Base-by-base conservation (phyloP, 2,113 vertebrate species). In the Alosa alosa region DNA sequence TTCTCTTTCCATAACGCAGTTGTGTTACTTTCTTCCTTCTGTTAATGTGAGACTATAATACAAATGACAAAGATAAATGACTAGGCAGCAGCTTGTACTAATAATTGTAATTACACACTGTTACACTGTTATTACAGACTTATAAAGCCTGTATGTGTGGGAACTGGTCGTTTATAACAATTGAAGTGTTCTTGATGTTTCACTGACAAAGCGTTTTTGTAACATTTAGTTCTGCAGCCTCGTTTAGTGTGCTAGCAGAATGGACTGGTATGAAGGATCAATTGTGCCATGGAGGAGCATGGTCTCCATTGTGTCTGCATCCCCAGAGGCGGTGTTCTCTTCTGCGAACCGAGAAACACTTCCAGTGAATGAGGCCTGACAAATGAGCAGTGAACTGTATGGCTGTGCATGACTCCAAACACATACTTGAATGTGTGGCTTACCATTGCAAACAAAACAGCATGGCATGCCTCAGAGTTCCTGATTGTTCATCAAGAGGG, bases 41-140 rank as follows among this genome's bases (percentile, higher is more conserved):
- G 31, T 39, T 78, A 39, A 11, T 36, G 10, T 11, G 64, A 20
- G 18, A 60, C 55, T 60, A 7, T 7, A 60, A 60, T 60, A 60
- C 55, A 4, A 22, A 78, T 78, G 72, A 78, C 31, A 78, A 15
- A 41, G 72, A 78, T 39, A 15, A 78, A 78, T 75, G 1, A 75
- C 68, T 36, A 1, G 25, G 10, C 68, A 36, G 4, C 15, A 1
- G 10, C 72, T 4, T 78, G 0, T 39, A 31, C 39, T 36, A 78
- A 78, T 1, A 15, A 36, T 15, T 78, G 72, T 78, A 36, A 78
- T 78, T 78, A 78, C 72, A 78, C 36, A 1, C n/a, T 39, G 72
- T 78, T 78, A 78, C 72, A 41, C 72, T 78, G 68, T 75, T 75
- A 75, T 75, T 75, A 75, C 68, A 11, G 31, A 75, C 68, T 75